Percentiles rank a stretch among this genome's conserved stretches.
phyloP scores from a whole-genome alignment of 2,113 vertebrate genomes.

The Pyrgilauda ruficollis region DNA sequence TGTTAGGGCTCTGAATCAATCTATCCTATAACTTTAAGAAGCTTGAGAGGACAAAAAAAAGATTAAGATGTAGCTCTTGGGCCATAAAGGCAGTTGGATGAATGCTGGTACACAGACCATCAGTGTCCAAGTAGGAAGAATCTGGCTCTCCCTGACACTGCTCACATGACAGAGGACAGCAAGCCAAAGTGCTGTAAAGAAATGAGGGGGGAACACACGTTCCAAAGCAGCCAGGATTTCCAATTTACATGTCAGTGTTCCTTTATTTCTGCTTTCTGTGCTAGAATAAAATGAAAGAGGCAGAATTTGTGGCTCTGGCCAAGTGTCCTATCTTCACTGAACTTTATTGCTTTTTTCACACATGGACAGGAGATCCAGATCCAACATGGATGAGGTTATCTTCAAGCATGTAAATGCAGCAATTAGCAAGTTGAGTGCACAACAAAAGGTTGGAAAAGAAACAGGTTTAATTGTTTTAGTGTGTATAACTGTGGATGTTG shows the following conservation, averaged over 20 bases:
- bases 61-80: neutral
- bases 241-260: neutral
- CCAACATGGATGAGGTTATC: neutral
- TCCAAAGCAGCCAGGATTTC: neutral
- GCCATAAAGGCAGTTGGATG: neutral
- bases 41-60: neutral
- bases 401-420: neutral
- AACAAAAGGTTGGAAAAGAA: neutral
- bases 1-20: neutral
- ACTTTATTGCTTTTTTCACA: neutral
- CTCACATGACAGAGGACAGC: neutral
- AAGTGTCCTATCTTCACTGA: neutral
- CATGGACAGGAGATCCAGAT: neutral
- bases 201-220: neutral
- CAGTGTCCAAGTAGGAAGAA: conserved; percentile 7
- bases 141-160: neutral
- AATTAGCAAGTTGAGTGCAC: neutral
- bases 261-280: conserved; percentile 20
- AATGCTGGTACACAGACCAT: neutral
- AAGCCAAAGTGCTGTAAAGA: conserved; percentile 25
- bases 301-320: neutral
- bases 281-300: neutral
- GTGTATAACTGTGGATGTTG: neutral
- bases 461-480: neutral
- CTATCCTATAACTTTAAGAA: neutral